Conservation (phyloP, 2,888 invertebrate genomes). For the Thereva nobilitata region DNA sequence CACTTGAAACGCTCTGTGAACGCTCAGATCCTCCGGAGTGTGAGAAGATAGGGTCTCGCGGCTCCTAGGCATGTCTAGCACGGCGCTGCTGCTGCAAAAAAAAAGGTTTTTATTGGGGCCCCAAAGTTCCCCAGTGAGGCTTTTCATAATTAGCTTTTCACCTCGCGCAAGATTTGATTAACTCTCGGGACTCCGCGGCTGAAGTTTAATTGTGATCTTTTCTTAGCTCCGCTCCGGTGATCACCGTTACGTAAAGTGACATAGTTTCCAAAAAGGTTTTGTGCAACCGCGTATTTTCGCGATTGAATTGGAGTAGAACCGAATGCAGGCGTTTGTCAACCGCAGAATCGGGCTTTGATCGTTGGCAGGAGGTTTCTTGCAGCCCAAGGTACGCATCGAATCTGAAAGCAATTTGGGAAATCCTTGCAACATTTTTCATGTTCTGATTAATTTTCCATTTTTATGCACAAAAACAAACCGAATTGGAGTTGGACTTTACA, state of each 20-base stretch:
- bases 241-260: conserved; percentile 34
- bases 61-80: not conserved
- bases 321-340: conserved; percentile 16
- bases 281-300: conserved; percentile 24
- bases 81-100: conserved; percentile 26
- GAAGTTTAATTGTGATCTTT: conserved; percentile 34
- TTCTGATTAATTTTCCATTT: too few species aligned
- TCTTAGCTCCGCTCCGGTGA: conserved; percentile 27
- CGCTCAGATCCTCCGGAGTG: conserved; percentile 25
- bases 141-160: conserved; percentile 35
- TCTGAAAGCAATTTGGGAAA: too few species aligned
- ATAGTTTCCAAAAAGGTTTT: conserved; percentile 30
- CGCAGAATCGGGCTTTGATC: not conserved
- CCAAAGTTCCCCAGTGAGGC: conserved; percentile 26
- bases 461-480: too few species aligned
- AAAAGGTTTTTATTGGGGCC: conserved; percentile 19
- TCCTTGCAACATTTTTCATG: too few species aligned
- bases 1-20: conserved; percentile 22
- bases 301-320: conserved; percentile 34
- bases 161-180: conserved; percentile 35
- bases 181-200: conserved; percentile 9
- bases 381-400: too few species aligned
- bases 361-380: too few species aligned
- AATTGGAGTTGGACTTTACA: too few species aligned
- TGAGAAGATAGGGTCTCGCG: conserved; percentile 30